phyloP scores from a whole-genome alignment of 2,888 invertebrate genomes.

The Calameuta idolon region DNA sequence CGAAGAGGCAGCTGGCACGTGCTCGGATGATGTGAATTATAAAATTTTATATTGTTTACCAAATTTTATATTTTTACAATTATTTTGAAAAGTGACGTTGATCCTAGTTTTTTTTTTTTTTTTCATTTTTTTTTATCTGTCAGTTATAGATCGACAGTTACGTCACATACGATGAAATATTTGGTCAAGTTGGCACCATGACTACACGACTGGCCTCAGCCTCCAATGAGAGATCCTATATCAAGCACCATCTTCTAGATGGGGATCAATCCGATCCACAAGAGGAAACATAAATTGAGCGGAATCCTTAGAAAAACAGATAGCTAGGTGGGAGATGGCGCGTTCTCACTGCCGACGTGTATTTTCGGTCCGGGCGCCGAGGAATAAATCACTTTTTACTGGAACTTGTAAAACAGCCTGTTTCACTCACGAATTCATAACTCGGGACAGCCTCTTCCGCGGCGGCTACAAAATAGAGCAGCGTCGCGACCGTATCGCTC shows the following conservation, averaged over 20 bases:
- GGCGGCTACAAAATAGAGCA: not conserved
- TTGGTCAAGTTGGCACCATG: not conserved
- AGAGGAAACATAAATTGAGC: constrained; percentile 44
- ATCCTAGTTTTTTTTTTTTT: not conserved
- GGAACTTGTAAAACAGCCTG: constrained; percentile 17
- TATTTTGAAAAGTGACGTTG: not conserved
- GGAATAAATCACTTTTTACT: constrained; percentile 40
- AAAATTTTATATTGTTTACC: constrained; percentile 13
- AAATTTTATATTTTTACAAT: not conserved
- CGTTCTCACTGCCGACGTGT: not conserved
- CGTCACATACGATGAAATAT: not conserved
- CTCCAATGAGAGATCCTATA: not conserved
- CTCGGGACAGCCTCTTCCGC: constrained; percentile 5
- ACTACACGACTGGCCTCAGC: not conserved
- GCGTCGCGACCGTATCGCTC: not conserved
- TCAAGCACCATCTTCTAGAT: not conserved
- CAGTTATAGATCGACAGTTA: not conserved
- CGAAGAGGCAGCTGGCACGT: constrained; percentile 16
- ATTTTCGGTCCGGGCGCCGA: constrained; percentile 16
- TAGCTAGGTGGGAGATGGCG: constrained; percentile 23
- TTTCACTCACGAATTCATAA: constrained; percentile 6
- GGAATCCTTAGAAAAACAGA: constrained; percentile 35
- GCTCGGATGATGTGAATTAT: constrained; percentile 31
- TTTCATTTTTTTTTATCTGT: not conserved
- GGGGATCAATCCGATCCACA: constrained; percentile 26